Evolutionary conservation across 2,113 vertebrate genomes (phyloP).

Genomic region (Apteryx owenii): DNA sequence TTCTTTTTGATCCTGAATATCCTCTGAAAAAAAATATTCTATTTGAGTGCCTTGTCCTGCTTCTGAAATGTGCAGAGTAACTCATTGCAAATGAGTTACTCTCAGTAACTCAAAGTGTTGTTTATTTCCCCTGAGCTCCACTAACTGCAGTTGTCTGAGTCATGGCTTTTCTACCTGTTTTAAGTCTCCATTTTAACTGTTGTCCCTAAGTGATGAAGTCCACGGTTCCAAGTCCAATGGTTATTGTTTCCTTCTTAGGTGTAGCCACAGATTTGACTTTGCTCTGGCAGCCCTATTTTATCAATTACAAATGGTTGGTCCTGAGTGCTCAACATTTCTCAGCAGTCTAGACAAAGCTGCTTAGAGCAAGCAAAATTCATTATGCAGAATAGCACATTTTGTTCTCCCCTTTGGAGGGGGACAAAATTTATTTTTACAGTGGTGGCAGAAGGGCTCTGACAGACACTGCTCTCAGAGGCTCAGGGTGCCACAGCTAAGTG

Average conservation of each 20-base stretch:
- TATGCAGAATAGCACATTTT: not conserved
- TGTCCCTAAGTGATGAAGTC: not conserved
- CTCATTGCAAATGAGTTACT: not conserved
- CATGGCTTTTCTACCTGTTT: not conserved
- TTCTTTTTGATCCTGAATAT: not conserved
- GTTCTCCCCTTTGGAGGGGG: not conserved
- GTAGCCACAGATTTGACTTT: not conserved
- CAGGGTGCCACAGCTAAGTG: not conserved
- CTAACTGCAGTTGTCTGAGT: not conserved
- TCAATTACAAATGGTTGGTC: rapidly evolving
- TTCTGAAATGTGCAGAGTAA: not conserved
- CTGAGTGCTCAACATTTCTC: not conserved
- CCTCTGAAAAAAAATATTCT: not conserved
- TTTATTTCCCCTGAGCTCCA: not conserved
- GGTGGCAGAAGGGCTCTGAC: not conserved
- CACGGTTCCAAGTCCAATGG: not conserved
- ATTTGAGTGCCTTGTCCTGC: not conserved
- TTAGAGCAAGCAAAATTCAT: too few species aligned
- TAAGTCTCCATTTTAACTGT: not conserved
- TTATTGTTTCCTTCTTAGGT: not conserved
- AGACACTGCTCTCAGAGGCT: not conserved
- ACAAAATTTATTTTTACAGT: not conserved
- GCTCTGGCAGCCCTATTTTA: not conserved
- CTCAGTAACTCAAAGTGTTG: not conserved
- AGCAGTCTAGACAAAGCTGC: not conserved